Percentiles rank a stretch among this genome's conserved stretches.
phyloP scores from a whole-genome alignment of 2,888 invertebrate genomes.

The Ennomos quercinarius region DNA sequence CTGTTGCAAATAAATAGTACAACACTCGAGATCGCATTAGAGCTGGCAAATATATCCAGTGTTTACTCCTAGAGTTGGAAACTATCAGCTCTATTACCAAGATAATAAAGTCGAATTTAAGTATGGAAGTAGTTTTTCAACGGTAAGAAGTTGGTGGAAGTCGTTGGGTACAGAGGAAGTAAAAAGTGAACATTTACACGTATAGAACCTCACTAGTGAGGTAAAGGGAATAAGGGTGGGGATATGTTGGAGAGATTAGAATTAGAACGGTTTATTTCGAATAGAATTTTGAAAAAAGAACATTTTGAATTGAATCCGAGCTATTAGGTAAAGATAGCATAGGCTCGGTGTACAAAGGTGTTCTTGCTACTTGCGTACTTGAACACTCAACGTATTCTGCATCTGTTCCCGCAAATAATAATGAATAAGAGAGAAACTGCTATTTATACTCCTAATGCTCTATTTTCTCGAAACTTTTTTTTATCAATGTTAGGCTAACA shows the following conservation, averaged over 20 bases:
- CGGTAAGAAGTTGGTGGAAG: slow-evolving; percentile 16
- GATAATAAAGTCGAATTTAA: slow-evolving; percentile 16
- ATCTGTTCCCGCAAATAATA: too few species aligned
- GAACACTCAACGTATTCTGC: too few species aligned
- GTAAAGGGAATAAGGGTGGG: slow-evolving; percentile 36
- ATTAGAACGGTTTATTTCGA: too few species aligned
- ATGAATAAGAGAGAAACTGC: too few species aligned
- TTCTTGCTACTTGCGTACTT: too few species aligned
- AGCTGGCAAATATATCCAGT: slow-evolving; percentile 42
- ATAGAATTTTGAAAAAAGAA: too few species aligned
- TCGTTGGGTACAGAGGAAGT: slow-evolving; percentile 36
- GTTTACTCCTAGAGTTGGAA: slow-evolving; percentile 12
- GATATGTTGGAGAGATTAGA: slow-evolving; percentile 18
- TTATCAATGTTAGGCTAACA: too few species aligned
- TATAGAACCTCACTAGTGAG: slow-evolving; percentile 42
- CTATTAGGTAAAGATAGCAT: too few species aligned
- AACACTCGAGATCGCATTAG: slow-evolving; percentile 55
- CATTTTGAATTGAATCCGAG: too few species aligned
- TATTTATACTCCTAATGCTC: too few species aligned
- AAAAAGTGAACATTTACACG: slow-evolving; percentile 53
- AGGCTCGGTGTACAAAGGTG: too few species aligned
- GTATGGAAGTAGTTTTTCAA: slow-evolving; percentile 1
- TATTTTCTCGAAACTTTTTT: too few species aligned
- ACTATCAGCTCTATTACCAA: not conserved
- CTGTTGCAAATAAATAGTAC: slow-evolving; percentile 50